Conservation (phyloP, 2,797 vertebrate genomes). For the Chrysocyon brachyurus region DNA sequence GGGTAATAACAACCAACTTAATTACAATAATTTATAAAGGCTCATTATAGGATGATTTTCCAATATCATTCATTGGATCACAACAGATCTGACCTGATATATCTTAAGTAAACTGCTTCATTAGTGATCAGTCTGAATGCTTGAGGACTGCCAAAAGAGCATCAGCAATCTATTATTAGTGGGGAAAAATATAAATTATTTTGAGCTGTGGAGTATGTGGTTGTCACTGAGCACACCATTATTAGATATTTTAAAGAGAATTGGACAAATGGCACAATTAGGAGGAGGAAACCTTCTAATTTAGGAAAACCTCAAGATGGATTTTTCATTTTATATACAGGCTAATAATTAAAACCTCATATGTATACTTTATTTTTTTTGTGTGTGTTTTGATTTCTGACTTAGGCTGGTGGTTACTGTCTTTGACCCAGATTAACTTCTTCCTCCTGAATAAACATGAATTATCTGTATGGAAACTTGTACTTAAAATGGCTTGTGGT, state of each 20-base stretch:
- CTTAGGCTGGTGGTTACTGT: constrained; percentile 48
- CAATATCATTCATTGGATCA: constrained; percentile 82
- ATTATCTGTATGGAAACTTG: constrained; percentile 47
- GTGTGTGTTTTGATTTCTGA: constrained; percentile 64
- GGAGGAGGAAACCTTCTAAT: constrained; percentile 80
- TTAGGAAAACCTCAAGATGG: constrained; percentile 71
- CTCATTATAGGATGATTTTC: constrained; percentile 79
- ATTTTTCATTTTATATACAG: constrained; percentile 76
- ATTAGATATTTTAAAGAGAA: constrained; percentile 80
- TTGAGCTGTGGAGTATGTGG: constrained; percentile 80
- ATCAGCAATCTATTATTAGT: constrained; percentile 61
- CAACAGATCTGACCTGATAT: constrained; percentile 83
- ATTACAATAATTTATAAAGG: constrained; percentile 85
- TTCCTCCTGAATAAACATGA: constrained; percentile 47
- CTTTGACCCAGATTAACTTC: constrained; percentile 31
- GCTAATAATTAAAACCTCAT: constrained; percentile 82
- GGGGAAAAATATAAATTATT: constrained; percentile 80
- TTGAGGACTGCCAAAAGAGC: constrained; percentile 70
- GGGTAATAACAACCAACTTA: constrained; percentile 84
- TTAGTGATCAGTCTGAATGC: constrained; percentile 68
- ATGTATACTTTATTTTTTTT: constrained; percentile 65
- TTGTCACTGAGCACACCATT: constrained; percentile 77
- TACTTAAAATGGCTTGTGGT: not conserved
- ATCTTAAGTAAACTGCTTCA: constrained; percentile 76
- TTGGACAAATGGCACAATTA: constrained; percentile 85